phyloP scores from a whole-genome alignment of 2,888 invertebrate species.

The Pseudococcus jackbeardsleyi region DNA sequence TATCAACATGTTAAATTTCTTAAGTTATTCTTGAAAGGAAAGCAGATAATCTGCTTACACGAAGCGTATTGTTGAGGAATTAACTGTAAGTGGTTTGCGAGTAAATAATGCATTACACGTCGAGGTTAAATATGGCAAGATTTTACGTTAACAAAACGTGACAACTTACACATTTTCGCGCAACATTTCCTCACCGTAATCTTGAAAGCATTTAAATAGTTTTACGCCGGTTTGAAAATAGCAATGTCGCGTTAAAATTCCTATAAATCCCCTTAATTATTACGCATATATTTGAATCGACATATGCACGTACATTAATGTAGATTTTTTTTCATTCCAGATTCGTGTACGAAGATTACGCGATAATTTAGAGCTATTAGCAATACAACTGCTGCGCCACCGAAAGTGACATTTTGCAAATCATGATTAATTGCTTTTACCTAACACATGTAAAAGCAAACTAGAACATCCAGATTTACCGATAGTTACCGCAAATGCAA shows the following conservation, averaged over 20 bases:
- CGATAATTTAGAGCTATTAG: not conserved
- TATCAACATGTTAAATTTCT: slow-evolving; percentile 49
- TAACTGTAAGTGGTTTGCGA: slow-evolving; percentile 51
- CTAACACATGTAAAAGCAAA: not conserved
- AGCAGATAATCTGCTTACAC: slow-evolving; percentile 53
- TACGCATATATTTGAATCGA: not conserved
- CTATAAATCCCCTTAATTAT: slow-evolving; percentile 28
- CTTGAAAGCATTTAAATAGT: slow-evolving; percentile 58
- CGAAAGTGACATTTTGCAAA: not conserved
- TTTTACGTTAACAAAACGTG: slow-evolving; percentile 58
- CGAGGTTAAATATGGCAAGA: slow-evolving; percentile 55
- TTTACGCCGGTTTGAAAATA: slow-evolving; percentile 48
- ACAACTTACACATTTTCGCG: slow-evolving; percentile 55
- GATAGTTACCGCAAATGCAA: not conserved
- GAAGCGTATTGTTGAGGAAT: slow-evolving; percentile 49
- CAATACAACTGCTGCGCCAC: too few species aligned
- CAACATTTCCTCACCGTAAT: slow-evolving; percentile 54
- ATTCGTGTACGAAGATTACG: not conserved
- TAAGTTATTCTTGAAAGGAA: slow-evolving; percentile 46
- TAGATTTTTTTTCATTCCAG: not conserved
- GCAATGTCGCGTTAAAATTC: slow-evolving; percentile 27
- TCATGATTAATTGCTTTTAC: not conserved
- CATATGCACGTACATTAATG: not conserved
- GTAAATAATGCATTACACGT: slow-evolving; percentile 62
- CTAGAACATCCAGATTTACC: not conserved